Base-by-base conservation (phyloP, 2,888 invertebrate genomes). In the Pelosia muscerda region DNA sequence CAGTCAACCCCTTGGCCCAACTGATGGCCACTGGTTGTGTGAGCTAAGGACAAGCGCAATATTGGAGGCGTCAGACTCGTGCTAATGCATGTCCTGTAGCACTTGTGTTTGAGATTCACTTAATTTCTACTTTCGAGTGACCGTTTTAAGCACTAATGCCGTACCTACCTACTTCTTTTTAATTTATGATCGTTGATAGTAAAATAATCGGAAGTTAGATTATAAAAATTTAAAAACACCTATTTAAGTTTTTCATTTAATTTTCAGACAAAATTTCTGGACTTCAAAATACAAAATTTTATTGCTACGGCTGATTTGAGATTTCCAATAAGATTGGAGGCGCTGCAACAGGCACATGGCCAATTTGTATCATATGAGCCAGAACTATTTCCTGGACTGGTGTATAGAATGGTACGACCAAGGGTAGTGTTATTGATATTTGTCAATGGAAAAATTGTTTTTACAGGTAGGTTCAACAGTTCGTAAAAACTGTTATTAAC, bases 371-470 rank as follows among this genome's bases (percentile, higher is more conserved):
- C 98, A 65, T 99, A 99, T 87, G 99, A 99, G 90, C 99, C 99
- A 0, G 99, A 99, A 92, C 94, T 99, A 66, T 99, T 99, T 92
- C 99, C 99, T 10, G 99, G 99, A n/a, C 95, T 99, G 38, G 98
- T 99, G 68, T 99, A 99, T 90, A 96, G 99, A 83, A 98, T 99
- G 98, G 98, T 99, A 55, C 97, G 98, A 84, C 99, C 99, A 0
- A 96, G 98, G 78, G 97, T 99, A 77, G 99, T 99, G n/a, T 93
- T 99, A 74, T 95, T 99, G 15, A 99, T 99, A 90, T 99, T 99
- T 95, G 99, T 99, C 0, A 99, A 99, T 90, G 99, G 99, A 66
- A 99, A 99, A 96, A 97, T 99, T 78, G 99, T 99, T 2, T 97
- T 99, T 74, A 99, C 99, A 85, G 96, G 96, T 94, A 85, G 76